These are phyloP conservation scores for Achatina immaculata DNA, from an alignment of 1,140 invertebrate genomes.

Conservation along the genomic window DNA sequence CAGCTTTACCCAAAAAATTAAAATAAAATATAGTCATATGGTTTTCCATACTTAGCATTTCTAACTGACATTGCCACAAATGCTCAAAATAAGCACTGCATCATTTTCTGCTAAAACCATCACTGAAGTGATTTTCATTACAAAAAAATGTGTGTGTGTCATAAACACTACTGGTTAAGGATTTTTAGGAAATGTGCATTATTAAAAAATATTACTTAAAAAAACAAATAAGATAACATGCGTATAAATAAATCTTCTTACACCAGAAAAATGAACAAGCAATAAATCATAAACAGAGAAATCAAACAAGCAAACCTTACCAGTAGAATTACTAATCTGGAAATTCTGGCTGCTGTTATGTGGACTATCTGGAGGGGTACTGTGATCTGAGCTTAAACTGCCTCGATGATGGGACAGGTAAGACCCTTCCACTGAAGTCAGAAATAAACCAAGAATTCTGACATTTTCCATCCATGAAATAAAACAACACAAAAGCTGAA, in stretches of 20 bases:
- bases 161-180: too few species aligned
- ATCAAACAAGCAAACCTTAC: neutral
- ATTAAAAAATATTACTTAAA: neutral
- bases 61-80: too few species aligned
- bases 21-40: too few species aligned
- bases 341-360: slow-evolving; percentile 38
- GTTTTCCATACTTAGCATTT: too few species aligned
- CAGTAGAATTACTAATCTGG: slow-evolving; percentile 2
- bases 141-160: too few species aligned
- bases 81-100: too few species aligned
- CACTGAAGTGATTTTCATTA: too few species aligned
- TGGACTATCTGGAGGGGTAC: slow-evolving; percentile 64
- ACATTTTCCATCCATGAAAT: neutral
- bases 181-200: too few species aligned
- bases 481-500: neutral
- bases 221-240: neutral
- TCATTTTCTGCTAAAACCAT: too few species aligned
- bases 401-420: slow-evolving; percentile 51
- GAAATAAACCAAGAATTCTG: neutral
- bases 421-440: slow-evolving; percentile 47
- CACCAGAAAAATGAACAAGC: too few species aligned
- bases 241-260: too few species aligned
- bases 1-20: too few species aligned
- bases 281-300: neutral
- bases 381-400: slow-evolving; percentile 57